Conservation (phyloP, 1,140 invertebrate genomes). For the Micrasema longulum region DNA sequence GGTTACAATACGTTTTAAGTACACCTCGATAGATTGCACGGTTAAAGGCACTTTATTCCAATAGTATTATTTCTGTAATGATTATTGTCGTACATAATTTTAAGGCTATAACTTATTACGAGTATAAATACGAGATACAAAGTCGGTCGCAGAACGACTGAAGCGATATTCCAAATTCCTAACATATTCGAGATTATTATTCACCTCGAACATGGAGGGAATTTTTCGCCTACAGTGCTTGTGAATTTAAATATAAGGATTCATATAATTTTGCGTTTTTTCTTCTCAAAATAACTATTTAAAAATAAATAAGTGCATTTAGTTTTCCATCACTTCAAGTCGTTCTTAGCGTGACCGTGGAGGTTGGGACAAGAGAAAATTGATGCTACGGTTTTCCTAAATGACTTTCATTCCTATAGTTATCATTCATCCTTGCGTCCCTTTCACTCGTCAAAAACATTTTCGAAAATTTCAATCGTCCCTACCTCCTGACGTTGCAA, state of each 20-base stretch:
- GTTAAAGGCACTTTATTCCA: conserved; percentile 21
- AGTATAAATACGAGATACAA: conserved; percentile 13
- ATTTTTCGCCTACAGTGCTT: conserved; percentile 37
- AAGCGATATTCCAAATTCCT: conserved; percentile 51
- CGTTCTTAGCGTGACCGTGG: conserved; percentile 61
- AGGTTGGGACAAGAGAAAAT: conserved; percentile 67
- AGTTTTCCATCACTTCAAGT: conserved; percentile 61
- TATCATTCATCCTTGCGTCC: conserved; percentile 28
- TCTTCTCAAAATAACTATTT: conserved; percentile 8
- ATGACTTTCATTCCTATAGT: conserved; percentile 8
- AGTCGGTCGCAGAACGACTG: conserved; percentile 38
- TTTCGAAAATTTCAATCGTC: conserved; percentile 60
- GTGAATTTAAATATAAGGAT: neutral
- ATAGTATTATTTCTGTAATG: neutral
- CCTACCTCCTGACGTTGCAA: conserved; percentile 60
- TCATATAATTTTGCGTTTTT: neutral
- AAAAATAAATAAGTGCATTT: conserved; percentile 39
- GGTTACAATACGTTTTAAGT: conserved; percentile 16
- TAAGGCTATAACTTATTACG: conserved; percentile 11
- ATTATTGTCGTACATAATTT: conserved; percentile 1
- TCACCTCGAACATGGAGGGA: conserved; percentile 35
- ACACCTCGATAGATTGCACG: conserved; percentile 22
- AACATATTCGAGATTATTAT: conserved; percentile 26
- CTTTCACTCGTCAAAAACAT: conserved; percentile 27
- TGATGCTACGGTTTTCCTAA: conserved; percentile 3